Conservation (phyloP, 2,888 invertebrate genomes). For the Caradrina clavipalpis region DNA sequence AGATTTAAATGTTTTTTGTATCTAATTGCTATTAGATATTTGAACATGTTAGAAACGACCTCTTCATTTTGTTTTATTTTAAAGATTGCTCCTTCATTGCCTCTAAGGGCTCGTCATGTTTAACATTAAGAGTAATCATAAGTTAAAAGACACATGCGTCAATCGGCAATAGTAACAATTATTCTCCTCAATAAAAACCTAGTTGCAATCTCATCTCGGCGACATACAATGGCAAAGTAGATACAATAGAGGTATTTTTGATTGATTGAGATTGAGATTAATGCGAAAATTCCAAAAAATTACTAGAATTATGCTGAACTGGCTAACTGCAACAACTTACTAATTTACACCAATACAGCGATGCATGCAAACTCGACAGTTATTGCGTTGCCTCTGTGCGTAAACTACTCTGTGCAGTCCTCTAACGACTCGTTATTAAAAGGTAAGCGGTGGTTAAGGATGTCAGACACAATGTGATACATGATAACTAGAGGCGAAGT, state of each 20-base stretch:
- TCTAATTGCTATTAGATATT: conserved; percentile 1
- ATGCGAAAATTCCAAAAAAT: too few species aligned
- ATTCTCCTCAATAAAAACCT: too few species aligned
- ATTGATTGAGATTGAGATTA: too few species aligned
- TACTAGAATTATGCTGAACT: not conserved
- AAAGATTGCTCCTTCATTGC: not conserved
- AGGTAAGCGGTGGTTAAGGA: conserved; percentile 79
- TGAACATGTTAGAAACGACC: not conserved
- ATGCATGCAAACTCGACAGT: conserved; percentile 10
- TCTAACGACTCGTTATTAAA: conserved; percentile 85
- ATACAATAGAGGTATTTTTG: too few species aligned
- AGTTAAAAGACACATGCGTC: too few species aligned
- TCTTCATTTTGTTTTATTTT: not conserved
- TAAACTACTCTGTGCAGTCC: conserved; percentile 74
- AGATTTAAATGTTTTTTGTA: not conserved
- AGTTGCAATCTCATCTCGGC: too few species aligned
- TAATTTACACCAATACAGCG: not conserved
- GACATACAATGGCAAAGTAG: too few species aligned
- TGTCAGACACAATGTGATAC: conserved; percentile 82
- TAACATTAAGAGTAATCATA: not conserved
- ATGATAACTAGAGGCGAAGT: conserved; percentile 88
- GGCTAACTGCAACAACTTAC: not conserved
- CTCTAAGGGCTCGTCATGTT: not conserved
- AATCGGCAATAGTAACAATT: not conserved
- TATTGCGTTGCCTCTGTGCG: conserved; percentile 39